These are phyloP conservation scores for Meda fulgida DNA, from an alignment of 2,797 vertebrate genomes.

Conservation along the genomic window DNA sequence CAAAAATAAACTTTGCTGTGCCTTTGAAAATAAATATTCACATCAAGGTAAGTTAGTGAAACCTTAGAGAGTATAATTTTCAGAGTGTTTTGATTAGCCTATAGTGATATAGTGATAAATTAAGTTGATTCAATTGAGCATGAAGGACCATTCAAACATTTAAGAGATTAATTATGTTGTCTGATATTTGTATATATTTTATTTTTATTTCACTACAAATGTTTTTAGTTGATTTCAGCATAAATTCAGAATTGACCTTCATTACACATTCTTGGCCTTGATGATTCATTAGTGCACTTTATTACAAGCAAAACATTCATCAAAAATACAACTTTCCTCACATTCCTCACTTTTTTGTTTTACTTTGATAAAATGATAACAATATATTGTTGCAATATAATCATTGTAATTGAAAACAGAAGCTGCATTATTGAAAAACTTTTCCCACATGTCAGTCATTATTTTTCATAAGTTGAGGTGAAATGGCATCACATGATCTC, in stretches of 20 bases:
- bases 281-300: not conserved
- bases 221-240: not conserved
- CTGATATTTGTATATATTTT: not conserved
- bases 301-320: not conserved
- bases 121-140: not conserved
- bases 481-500: slow-evolving; percentile 19
- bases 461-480: slow-evolving; percentile 13
- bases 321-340: not conserved
- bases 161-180: not conserved
- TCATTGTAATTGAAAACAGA: not conserved
- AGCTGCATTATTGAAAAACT: slow-evolving; percentile 25
- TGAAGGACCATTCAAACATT: not conserved
- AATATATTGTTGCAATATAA: not conserved
- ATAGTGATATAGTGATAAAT: too few species aligned
- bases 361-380: not conserved
- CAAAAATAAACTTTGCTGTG: slow-evolving; percentile 16
- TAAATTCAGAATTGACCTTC: not conserved
- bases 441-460: slow-evolving; percentile 3
- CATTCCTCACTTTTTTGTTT: not conserved
- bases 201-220: not conserved
- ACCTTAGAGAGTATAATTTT: not conserved
- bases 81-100: not conserved
- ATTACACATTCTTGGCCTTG: not conserved
- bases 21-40: slow-evolving; percentile 32
- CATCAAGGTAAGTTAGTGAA: not conserved